phyloP scores from a whole-genome alignment of 2,113 vertebrate species.

The Melanotaenia duboulayi region DNA sequence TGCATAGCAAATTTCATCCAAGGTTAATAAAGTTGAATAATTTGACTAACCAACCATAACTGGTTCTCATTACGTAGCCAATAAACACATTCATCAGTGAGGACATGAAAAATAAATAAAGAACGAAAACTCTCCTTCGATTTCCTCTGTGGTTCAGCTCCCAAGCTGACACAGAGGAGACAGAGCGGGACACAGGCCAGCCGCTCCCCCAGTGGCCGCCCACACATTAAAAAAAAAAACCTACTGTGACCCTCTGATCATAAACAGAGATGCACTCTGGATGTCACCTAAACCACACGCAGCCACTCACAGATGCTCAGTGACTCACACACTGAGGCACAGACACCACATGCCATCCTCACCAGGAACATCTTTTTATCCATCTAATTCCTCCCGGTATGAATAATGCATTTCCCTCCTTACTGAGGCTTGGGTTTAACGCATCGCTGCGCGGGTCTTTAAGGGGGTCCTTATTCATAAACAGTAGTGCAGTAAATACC shows the following conservation, averaged over 20 bases:
- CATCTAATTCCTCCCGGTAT: slow-evolving; percentile 79
- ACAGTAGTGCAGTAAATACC: slow-evolving; percentile 80
- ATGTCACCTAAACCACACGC: slow-evolving; percentile 63
- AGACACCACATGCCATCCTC: slow-evolving; percentile 69
- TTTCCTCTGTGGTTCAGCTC: slow-evolving; percentile 38
- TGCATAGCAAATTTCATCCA: slow-evolving; percentile 87
- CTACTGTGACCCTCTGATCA: slow-evolving; percentile 36
- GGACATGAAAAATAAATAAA: slow-evolving; percentile 77
- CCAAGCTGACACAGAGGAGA: slow-evolving; percentile 28
- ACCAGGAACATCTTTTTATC: slow-evolving; percentile 81
- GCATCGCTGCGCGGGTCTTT: slow-evolving; percentile 73
- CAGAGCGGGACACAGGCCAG: slow-evolving; percentile 5
- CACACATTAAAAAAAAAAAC: slow-evolving; percentile 31
- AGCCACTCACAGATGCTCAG: slow-evolving; percentile 60
- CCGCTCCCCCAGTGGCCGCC: slow-evolving; percentile 11
- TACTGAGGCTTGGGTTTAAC: slow-evolving; percentile 71
- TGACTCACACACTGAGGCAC: slow-evolving; percentile 43
- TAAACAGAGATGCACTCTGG: slow-evolving; percentile 58
- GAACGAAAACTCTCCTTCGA: slow-evolving; percentile 55
- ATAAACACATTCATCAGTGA: slow-evolving; percentile 94
- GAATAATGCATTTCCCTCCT: slow-evolving; percentile 80
- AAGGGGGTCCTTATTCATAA: slow-evolving; percentile 80
- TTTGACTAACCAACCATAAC: slow-evolving; percentile 93
- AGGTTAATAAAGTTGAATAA: slow-evolving; percentile 97
- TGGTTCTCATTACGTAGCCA: slow-evolving; percentile 90